Percentiles rank a stretch among this genome's conserved stretches.
Conservation (phyloP, 2,797 vertebrate species). For the Sebastes iracundus region DNA sequence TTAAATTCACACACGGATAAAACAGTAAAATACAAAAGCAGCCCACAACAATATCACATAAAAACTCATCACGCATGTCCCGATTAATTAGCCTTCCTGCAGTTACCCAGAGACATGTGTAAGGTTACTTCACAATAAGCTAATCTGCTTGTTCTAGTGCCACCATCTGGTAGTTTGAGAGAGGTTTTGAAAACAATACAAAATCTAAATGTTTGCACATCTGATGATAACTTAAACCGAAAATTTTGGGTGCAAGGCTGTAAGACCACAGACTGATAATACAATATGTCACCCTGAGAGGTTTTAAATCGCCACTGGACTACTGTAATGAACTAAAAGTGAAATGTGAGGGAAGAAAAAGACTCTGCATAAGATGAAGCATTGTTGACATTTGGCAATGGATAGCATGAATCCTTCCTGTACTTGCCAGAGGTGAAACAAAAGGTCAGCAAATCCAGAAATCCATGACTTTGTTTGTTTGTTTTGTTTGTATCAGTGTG, state of each 20-base stretch:
- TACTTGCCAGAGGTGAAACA: neutral
- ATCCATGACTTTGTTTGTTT: neutral
- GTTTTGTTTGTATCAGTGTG: neutral
- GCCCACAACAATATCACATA: neutral
- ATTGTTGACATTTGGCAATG: neutral
- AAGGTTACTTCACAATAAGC: neutral
- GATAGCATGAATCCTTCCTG: neutral
- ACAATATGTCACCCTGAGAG: neutral
- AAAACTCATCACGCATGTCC: slow-evolving; percentile 6
- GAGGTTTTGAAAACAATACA: neutral
- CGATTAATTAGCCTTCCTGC: neutral
- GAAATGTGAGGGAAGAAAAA: neutral
- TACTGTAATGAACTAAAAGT: neutral
- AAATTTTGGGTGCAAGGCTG: neutral
- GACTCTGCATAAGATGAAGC: neutral
- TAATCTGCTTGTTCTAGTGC: neutral
- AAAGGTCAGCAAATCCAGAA: neutral
- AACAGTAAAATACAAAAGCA: neutral
- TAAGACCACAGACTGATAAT: neutral
- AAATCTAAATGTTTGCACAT: neutral
- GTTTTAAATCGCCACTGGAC: neutral
- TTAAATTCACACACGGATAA: neutral
- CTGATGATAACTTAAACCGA: neutral
- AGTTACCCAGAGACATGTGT: neutral
- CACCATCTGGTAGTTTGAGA: slow-evolving; percentile 3